Conservation (phyloP, 2,113 vertebrate genomes). For the Potamarius usumacintae region DNA sequence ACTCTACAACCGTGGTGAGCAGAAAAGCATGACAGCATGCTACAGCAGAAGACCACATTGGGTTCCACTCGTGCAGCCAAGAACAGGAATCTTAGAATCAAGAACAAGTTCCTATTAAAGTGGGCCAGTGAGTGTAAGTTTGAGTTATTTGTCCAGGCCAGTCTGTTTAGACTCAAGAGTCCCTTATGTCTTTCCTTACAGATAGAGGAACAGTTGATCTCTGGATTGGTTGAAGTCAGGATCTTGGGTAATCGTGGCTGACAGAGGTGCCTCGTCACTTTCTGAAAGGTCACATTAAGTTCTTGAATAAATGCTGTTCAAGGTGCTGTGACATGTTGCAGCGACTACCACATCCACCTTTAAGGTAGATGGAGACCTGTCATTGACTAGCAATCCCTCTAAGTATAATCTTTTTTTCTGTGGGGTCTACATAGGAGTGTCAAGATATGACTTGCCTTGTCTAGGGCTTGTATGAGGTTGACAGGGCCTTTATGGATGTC, state of each 20-base stretch:
- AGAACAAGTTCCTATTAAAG: no score
- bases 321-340: not conserved
- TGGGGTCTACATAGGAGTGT: not conserved
- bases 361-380: not conserved
- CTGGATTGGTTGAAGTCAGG: not conserved
- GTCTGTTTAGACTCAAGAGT: not conserved
- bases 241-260: not conserved
- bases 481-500: not conserved
- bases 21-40: no score
- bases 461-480: not conserved
- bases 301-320: not conserved
- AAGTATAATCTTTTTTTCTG: not conserved
- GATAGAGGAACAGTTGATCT: not conserved
- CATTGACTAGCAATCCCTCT: not conserved
- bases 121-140: no score
- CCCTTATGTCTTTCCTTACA: not conserved
- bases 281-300: not conserved
- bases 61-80: no score
- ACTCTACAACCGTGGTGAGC: no score
- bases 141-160: not conserved
- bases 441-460: not conserved
- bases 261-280: not conserved
- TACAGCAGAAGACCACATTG: no score
- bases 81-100: no score
- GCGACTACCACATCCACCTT: not conserved